phyloP scores from a whole-genome alignment of 2,797 vertebrate species.

The Poeciliopsis gracilis region DNA sequence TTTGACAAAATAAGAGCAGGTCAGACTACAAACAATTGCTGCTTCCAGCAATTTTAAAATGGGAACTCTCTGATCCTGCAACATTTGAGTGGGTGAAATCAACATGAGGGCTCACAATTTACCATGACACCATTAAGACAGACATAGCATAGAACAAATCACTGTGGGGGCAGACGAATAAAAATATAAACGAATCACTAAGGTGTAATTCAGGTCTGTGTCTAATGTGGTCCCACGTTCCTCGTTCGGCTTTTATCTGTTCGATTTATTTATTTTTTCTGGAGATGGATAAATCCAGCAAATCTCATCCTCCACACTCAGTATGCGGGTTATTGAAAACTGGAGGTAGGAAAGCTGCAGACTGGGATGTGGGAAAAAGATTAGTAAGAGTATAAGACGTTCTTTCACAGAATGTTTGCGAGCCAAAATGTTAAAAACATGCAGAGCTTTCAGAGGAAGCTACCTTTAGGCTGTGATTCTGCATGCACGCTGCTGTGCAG shows the following conservation, averaged over 20 bases:
- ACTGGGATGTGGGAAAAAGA: constrained; percentile 69
- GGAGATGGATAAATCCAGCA: constrained; percentile 64
- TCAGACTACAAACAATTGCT: constrained; percentile 29
- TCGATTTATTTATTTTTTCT: constrained; percentile 48
- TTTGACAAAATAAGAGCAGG: constrained; percentile 28
- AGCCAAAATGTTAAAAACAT: constrained; percentile 54
- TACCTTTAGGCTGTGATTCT: constrained; percentile 51
- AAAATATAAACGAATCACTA: constrained; percentile 27
- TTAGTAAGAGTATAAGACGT: constrained; percentile 63
- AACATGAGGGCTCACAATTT: constrained; percentile 28
- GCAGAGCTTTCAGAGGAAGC: constrained; percentile 30
- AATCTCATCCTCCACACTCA: constrained; percentile 80
- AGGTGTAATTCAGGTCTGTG: constrained; percentile 37
- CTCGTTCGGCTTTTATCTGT: constrained; percentile 55
- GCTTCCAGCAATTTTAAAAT: constrained; percentile 32
- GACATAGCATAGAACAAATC: constrained; percentile 13
- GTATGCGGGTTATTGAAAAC: constrained; percentile 74
- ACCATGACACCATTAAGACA: constrained; percentile 29
- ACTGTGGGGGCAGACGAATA: constrained; percentile 36
- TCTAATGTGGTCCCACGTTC: constrained; percentile 26
- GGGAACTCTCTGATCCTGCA: constrained; percentile 34
- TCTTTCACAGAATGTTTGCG: constrained; percentile 57
- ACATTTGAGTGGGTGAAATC: constrained; percentile 41
- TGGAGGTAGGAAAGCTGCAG: constrained; percentile 54
- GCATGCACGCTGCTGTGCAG: constrained; percentile 29